Conservation (phyloP, 1,140 invertebrate species). For the Euglossa dilemma region DNA sequence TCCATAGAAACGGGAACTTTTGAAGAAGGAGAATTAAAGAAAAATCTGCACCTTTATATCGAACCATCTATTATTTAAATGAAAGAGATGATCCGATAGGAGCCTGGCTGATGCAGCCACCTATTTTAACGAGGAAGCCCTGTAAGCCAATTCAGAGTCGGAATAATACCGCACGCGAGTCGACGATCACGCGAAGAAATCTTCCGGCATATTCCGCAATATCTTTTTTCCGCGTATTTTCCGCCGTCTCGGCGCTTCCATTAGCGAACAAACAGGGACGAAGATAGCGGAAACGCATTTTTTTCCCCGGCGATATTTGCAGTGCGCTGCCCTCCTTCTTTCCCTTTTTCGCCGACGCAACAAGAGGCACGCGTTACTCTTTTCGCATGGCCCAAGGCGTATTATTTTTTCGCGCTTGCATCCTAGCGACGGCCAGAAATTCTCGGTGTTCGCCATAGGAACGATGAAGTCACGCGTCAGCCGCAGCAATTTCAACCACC, state of each 20-base stretch:
- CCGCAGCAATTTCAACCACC: not conserved
- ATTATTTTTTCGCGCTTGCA: constrained; percentile 16
- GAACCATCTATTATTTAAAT: too few species aligned
- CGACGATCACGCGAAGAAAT: not conserved
- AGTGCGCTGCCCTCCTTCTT: not conserved
- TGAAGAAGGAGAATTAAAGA: too few species aligned
- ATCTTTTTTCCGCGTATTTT: not conserved
- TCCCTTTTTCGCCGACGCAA: not conserved
- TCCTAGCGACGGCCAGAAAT: not conserved
- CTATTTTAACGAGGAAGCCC: not conserved
- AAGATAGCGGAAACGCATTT: not conserved
- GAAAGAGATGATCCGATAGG: too few species aligned
- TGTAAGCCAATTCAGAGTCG: not conserved
- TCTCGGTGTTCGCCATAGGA: not conserved
- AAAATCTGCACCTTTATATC: too few species aligned
- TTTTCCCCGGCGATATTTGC: not conserved
- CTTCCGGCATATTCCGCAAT: not conserved
- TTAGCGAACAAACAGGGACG: not conserved
- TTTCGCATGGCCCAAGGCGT: constrained; percentile 33
- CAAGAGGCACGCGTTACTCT: constrained; percentile 2
- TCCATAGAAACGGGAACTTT: too few species aligned
- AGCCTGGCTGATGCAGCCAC: too few species aligned
- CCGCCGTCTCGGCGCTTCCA: not conserved
- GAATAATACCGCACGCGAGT: not conserved
- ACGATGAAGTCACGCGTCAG: constrained; percentile 29